Evolutionary conservation across 1,140 invertebrate genomes (phyloP).

Genomic region (Drosophila sturtevanti): DNA sequence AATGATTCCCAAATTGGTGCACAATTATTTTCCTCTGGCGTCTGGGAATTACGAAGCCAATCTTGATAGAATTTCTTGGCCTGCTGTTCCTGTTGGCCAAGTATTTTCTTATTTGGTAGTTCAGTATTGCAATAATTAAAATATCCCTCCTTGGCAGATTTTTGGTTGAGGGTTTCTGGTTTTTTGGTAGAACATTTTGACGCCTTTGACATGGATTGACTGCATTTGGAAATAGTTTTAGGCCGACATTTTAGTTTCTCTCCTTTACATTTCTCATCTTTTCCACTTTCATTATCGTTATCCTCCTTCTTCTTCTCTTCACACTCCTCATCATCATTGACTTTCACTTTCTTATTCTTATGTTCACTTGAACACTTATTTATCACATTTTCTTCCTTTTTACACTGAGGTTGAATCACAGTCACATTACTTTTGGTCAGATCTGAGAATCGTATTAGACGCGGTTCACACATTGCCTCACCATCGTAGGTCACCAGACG

Average conservation of each 20-base stretch:
- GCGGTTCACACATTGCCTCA: constrained; percentile 30
- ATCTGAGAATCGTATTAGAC: constrained; percentile 45
- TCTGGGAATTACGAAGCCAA: background rate
- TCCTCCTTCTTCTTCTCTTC: background rate
- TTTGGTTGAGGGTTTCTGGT: background rate
- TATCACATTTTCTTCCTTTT: background rate
- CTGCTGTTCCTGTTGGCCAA: background rate
- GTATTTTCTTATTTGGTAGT: background rate
- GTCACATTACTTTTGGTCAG: background rate
- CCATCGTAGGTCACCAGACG: constrained; percentile 61
- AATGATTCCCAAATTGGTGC: constrained; percentile 21
- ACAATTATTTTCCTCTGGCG: background rate
- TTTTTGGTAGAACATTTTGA: too few species aligned
- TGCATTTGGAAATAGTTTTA: background rate
- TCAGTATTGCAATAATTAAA: background rate
- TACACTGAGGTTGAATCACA: background rate
- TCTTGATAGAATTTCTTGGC: constrained; percentile 21
- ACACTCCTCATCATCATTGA: background rate
- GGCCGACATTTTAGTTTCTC: background rate
- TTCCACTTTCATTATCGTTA: background rate
- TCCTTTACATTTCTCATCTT: background rate
- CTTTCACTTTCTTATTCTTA: background rate
- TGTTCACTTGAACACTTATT: background rate
- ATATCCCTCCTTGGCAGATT: background rate
- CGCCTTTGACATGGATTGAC: background rate